Base-by-base conservation (phyloP, 2,113 vertebrate species). In the Vulpes lagopus region DNA sequence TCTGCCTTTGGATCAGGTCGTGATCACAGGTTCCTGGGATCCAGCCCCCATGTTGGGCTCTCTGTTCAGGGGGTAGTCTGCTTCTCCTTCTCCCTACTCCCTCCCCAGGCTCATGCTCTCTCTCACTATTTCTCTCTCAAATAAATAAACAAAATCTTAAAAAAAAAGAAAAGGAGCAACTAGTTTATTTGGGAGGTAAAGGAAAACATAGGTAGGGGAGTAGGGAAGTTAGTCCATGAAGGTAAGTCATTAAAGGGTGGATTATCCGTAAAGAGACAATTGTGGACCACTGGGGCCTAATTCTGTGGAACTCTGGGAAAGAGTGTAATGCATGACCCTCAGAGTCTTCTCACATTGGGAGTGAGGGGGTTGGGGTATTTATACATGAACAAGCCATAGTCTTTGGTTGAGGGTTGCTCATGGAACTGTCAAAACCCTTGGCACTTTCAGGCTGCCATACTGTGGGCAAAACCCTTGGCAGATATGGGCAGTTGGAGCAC, bases 171-270 rank as follows among this genome's bases (percentile, higher is more conserved):
- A 7, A 43, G 43, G 62, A 79, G 32, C 35, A 59, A 89, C 35
- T 84, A 23, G 64, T 94, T 89, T 80, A 89, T 30, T 89, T 85
- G 57, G 17, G 59, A 84, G 22, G 78, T 92, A 19, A 83, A 83
- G 59, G 30, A 78, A 57, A 94, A 88, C 11, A 79, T 4, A 8
- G 19, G 9, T 51, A 96, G 30, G 23, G 43, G 32, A 59, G 1
- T 51, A 67, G 38, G 73, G 59, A 83, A 94, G 35, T 43, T 74
- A 92, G 57, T 79, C 25, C 79, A 92, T 0, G 20, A 38, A 95
- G 6, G 43, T 53, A 71, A 69, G 65, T 22, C 60, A 82, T 51
- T 55, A 38, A 90, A 96, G 53, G n/a, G 14, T 82, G 22, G 79
- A 22, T 83, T 87, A 73, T 76, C 71, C 32, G 49, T 74, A 57